Conservation (phyloP, 2,888 invertebrate species). For the Augiades crinisus region DNA sequence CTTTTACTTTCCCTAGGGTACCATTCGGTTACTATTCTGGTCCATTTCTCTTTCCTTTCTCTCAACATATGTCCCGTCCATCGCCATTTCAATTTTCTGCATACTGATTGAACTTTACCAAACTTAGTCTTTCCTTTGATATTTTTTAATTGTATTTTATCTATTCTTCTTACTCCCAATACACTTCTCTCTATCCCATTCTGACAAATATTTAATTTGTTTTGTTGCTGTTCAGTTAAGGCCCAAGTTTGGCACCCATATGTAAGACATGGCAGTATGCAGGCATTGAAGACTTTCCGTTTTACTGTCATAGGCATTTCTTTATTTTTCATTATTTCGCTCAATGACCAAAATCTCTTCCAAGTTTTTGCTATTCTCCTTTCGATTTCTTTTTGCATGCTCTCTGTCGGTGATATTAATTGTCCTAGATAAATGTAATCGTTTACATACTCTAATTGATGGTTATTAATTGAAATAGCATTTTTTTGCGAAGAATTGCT, state of each 20-base stretch:
- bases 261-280: no score
- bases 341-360: no score
- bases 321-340: no score
- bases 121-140: slow-evolving; percentile 1
- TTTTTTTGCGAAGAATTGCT: not conserved
- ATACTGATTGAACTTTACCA: not conserved
- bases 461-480: not conserved
- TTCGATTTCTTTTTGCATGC: no score
- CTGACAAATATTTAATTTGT: not conserved
- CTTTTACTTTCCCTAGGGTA: slow-evolving; percentile 24
- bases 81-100: slow-evolving; percentile 11
- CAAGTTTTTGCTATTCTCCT: no score
- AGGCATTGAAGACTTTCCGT: no score
- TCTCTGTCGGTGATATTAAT: no score
- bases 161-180: not conserved
- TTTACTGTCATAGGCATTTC: no score
- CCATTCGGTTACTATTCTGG: slow-evolving; percentile 13
- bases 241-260: no score
- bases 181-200: not conserved
- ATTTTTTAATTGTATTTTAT: not conserved
- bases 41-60: slow-evolving; percentile 18
- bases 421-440: slow-evolving; percentile 30
- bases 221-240: no score
- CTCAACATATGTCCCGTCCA: slow-evolving; percentile 21
- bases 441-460: slow-evolving; percentile 22